Conservation (phyloP, 2,113 vertebrate species). For the Microcebus murinus region DNA sequence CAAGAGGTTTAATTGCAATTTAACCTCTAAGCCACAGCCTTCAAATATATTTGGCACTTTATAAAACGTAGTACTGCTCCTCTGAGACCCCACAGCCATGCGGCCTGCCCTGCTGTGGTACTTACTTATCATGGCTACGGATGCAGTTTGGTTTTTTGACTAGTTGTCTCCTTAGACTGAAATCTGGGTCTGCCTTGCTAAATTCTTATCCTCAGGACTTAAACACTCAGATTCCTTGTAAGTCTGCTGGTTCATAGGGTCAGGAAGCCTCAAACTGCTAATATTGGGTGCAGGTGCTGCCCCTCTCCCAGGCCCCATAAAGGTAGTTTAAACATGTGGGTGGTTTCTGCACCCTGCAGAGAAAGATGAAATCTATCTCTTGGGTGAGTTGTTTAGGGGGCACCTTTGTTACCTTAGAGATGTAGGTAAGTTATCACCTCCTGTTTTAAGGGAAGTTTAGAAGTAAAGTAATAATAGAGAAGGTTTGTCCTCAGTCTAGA, state of each 20-base stretch:
- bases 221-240: slow-evolving; percentile 36
- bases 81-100: not conserved
- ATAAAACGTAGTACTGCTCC: not conserved
- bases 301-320: rapidly evolving
- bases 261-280: slow-evolving; percentile 55
- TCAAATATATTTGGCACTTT: not conserved
- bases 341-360: not conserved
- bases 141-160: not conserved
- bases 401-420: not conserved
- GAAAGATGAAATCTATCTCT: not conserved
- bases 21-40: not conserved
- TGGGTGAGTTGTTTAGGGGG: not conserved
- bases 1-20: slow-evolving; percentile 25
- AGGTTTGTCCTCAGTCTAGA: not conserved
- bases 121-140: not conserved
- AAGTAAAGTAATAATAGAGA: not conserved
- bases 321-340: not conserved
- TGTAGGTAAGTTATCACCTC: not conserved
- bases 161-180: not conserved
- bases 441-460: not conserved
- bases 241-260: not conserved
- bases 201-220: not conserved
- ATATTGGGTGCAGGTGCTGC: not conserved
- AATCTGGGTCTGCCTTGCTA: not conserved
- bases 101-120: not conserved